Base-by-base conservation (phyloP, 1,140 invertebrate genomes). In the Pteromalus puparum region DNA sequence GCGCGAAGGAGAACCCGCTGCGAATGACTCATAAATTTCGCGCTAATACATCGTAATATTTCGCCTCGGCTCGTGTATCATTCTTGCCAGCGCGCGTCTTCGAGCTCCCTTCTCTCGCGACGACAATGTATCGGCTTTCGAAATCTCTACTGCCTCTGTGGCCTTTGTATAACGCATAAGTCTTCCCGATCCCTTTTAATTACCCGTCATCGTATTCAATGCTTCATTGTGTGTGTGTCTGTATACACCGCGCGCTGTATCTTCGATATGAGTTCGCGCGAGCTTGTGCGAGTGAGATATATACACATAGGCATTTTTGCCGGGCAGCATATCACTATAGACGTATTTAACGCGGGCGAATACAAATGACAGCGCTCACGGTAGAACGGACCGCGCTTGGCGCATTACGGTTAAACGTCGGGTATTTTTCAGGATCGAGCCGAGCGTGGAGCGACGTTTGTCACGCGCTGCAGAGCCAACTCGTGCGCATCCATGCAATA, bases 401-500 rank as follows among this genome's bases (percentile, higher is more conserved):
- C 53, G 53, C 2, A 61, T 21, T 21, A 21, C 18, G 18, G 18
- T 7, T 61, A 21, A 21, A 61, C 18, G 53, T 61, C 21, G 18
- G 2, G 21, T 53, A 65, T 78, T 78, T 65, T 21, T 18, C 53
- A 78, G 12, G 7, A n/a, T 34, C 28, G 26, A n/a, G 6, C 53
- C 26, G 24, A 30, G 76, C 28, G 28, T 24, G 48, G 46, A 28
- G 10, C 26, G 61, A 30, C 79, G 21, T 24, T 28, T 42, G 79
- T 53, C 46, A 53, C n/a, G 15, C 38, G 15, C 67, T 30, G 2
- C 21, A 26, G 75, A 21, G 21, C 30, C 38, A 28, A 53, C 61
- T 78, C 65, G 65, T 70, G 24, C 65, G 12, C 28, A 80, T 28
- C 18, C 34, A 28, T 26, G 65, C 77, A 80, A 70, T 34, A 68